phyloP scores from a whole-genome alignment of 2,888 invertebrate species.

The Euphydryas editha region DNA sequence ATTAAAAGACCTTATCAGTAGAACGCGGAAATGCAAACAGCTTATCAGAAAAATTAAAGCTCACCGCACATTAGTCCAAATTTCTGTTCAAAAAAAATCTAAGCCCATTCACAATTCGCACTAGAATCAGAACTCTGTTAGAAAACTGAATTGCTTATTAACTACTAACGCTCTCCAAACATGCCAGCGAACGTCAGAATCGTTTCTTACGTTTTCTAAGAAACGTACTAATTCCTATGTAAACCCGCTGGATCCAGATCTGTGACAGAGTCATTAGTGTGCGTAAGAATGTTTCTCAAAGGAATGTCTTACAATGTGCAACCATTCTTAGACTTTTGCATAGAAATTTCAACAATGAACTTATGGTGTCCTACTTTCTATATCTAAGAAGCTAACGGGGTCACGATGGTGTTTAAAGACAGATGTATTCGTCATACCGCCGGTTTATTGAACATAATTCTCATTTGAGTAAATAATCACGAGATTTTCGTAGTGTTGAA shows the following conservation, averaged over 20 bases:
- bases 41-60: conserved; percentile 23
- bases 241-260: no score
- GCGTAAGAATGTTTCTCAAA: no score
- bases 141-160: no score
- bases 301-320: not conserved
- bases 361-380: conserved; percentile 43
- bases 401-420: conserved; percentile 28
- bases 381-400: conserved; percentile 35
- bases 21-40: conserved; percentile 20
- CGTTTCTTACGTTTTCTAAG: no score
- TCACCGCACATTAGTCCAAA: not conserved
- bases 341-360: conserved; percentile 38
- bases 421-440: conserved; percentile 31
- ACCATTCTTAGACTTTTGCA: not conserved
- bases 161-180: no score
- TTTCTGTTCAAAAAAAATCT: no score
- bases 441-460: conserved; percentile 34
- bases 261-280: no score
- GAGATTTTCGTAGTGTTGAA: not conserved
- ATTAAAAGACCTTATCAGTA: conserved; percentile 16
- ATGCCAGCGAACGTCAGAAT: no score
- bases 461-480: not conserved
- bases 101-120: no score
- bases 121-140: no score
- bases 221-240: no score